Base-by-base conservation (phyloP, 2,797 vertebrate genomes). In the Danio kyathit region DNA sequence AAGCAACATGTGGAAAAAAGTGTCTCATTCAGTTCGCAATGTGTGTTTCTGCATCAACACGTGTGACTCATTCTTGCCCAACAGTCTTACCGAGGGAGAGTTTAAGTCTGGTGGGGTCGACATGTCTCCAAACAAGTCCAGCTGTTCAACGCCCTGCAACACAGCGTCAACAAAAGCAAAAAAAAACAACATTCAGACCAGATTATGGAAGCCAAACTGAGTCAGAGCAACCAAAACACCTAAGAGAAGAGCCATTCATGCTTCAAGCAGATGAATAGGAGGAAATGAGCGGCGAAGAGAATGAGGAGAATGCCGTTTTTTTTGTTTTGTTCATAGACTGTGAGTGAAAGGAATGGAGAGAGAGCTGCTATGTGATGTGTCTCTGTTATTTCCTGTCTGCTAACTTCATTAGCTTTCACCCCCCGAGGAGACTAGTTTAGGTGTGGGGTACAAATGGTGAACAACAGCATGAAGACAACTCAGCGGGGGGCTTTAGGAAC, bases 41-140 rank as follows among this genome's bases (percentile, higher is more conserved):
- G 6, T 44, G 16, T 52, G 12, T 73, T 67, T 79, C 46, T 46
- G 44, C 59, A 43, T 19, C 2, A 61, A 19, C 8, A 49, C 46
- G 54, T 11, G 19, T 80, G 21, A 51, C 70, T 69, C 9, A 29
- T 44, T 59, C 14, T 64, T 54, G 52, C 21, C 54, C 13, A 60
- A 70, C 16, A n/a, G 9, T 40, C 83, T 98, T 95, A 99, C 97
- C 90, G 95, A 93, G 82, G 96, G 92, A 92, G 93, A 92, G 91
- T 89, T 95, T 83, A 98, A 91, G 90, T 99, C 97, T 91, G 97
- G 97, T 44, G 97, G 97, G 83, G 98, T 99, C 77, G 97, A 97
- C 95, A 99, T 98, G 93, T 93, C 96, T 91, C 97, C 98, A 93
- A 99, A 99, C 86, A 99, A 94, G 90, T 98, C 94, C 91, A 95